Evolutionary conservation across 1,140 invertebrate genomes (phyloP), one percentile per base, ranked within the genome.

Genomic region (Eupristina koningsbergeri): DNA sequence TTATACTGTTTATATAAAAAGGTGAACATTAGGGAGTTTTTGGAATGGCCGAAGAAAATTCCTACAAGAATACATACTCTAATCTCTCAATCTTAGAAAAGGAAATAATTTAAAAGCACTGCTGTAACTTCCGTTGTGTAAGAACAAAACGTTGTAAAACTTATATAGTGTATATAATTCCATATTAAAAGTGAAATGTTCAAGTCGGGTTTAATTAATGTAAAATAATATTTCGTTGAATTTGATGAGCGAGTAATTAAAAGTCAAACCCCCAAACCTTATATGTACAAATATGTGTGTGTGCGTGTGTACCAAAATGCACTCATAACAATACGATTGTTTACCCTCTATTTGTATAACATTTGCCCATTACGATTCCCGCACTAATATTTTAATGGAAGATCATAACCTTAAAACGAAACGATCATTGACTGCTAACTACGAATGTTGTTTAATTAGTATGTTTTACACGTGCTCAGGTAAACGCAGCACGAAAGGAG

Each of bases 401-500:
- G 3, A 76, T 19, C 7, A 71, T 26, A 0, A 19, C 26, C 1
- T 39, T 26, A 71, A 71, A 71, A 71, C 31, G 67, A 71, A 39
- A 58, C 15, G 67, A 26, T 50, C 47, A 13, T 26, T 41, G 1
- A 39, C 8, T 29, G 36, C 36, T 19, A 61, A 34, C 22, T 41
- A 26, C 75, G 36, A 77, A 77, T 77, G n/a, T 79, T 31, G 13
- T 67, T 64, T 67, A 64, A 67, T 79, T 47, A 19, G 39, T 47
- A 79, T 19, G 29, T 67, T 64, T 79, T 36, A 34, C 29, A 15
- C n/a, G 17, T 22, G 61, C 19, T 7, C 26, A 26, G 7, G 22
- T 3, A 77, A 63, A 64, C 64, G 39, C 31, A 7, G 22, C 26
- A 58, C 22, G 26, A 19, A 82, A 75, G 87, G 87, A 89, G 85